Conservation (phyloP, 2,888 invertebrate species). For the Drosophila mulleri region DNA sequence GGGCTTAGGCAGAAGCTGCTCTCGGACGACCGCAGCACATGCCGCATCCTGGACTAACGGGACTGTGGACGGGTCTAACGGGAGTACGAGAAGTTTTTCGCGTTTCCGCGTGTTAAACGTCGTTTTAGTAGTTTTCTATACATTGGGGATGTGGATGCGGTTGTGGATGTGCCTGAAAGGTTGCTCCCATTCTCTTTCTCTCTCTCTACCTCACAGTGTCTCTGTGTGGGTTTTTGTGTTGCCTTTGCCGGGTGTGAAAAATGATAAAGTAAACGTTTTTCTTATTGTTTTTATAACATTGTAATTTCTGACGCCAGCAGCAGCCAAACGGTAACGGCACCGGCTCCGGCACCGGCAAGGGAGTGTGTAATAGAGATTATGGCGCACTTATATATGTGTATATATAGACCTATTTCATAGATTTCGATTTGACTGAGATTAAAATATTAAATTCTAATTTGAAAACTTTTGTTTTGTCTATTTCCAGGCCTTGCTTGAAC, state of each 20-base stretch:
- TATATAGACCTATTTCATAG: not conserved
- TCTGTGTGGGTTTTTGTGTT: slow-evolving; percentile 5
- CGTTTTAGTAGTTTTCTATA: slow-evolving; percentile 71
- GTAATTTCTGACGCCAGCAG: slow-evolving; percentile 60
- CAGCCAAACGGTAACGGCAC: not conserved
- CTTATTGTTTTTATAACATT: slow-evolving; percentile 79
- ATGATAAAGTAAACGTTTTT: slow-evolving; percentile 76
- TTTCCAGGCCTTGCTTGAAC: not conserved
- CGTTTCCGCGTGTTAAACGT: slow-evolving; percentile 69
- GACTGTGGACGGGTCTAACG: not conserved
- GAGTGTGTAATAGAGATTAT: slow-evolving; percentile 5
- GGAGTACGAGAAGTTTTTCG: slow-evolving; percentile 39
- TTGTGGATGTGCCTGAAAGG: slow-evolving; percentile 1
- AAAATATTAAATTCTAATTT: slow-evolving; percentile 9
- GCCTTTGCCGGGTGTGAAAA: slow-evolving; percentile 59
- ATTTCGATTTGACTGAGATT: slow-evolving; percentile 2
- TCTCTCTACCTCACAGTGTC: no score
- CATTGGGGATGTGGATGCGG: slow-evolving; percentile 5
- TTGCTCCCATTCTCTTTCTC: not conserved
- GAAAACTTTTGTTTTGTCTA: not conserved
- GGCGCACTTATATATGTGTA: slow-evolving; percentile 1
- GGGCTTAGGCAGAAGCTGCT: slow-evolving; percentile 12
- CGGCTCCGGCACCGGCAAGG: not conserved
- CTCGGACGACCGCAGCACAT: slow-evolving; percentile 46
- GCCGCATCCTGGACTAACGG: slow-evolving; percentile 19